phyloP scores from a whole-genome alignment of 2,113 vertebrate genomes.

The Anguilla rostrata region DNA sequence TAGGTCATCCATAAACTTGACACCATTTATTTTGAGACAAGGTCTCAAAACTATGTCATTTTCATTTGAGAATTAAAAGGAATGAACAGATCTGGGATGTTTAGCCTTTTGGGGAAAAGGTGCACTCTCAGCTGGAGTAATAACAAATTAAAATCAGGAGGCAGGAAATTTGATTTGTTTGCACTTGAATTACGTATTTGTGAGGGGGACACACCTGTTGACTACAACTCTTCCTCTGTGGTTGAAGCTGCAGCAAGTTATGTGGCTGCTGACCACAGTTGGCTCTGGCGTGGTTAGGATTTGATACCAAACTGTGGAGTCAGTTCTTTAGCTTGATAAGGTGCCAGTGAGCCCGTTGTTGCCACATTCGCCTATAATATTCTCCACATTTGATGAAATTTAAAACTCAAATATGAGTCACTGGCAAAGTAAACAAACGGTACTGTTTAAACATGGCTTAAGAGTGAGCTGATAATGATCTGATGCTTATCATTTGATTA shows the following conservation, averaged over 20 bases:
- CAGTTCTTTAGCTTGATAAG: background rate
- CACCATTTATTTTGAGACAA: background rate
- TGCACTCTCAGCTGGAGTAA: constrained; percentile 18
- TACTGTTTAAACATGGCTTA: background rate
- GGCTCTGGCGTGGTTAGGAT: background rate
- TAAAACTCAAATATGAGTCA: background rate
- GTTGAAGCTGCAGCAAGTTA: background rate
- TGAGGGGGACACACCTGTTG: background rate
- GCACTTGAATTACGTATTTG: background rate
- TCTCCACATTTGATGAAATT: background rate
- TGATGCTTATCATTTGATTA: background rate
- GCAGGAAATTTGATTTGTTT: background rate
- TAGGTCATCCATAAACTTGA: background rate
- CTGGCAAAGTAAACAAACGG: background rate
- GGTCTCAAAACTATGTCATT: background rate
- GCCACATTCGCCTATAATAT: background rate
- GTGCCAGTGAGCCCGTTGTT: background rate
- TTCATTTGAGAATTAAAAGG: background rate
- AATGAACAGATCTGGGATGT: too few relatives aligned
- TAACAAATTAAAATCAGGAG: background rate
- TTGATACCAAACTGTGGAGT: background rate
- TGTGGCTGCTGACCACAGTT: too few relatives aligned
- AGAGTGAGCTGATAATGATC: background rate
- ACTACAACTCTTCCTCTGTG: background rate
- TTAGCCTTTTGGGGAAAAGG: constrained; percentile 30